Evolutionary conservation across 2,113 vertebrate species (phyloP), one percentile per base, ranked within the genome.

Genomic region (Okapia johnstoni): DNA sequence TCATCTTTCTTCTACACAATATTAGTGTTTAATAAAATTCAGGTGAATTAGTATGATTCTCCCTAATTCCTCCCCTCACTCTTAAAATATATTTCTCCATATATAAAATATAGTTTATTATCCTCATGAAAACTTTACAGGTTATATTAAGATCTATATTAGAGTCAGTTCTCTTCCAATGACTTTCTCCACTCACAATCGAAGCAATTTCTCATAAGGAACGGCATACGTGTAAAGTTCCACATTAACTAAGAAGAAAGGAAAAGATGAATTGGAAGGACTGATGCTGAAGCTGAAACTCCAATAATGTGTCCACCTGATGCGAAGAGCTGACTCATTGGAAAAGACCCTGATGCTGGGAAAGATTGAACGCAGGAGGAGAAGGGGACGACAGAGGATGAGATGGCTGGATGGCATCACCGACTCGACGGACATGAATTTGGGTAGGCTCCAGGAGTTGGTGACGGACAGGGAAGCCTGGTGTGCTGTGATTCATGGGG

Each of bases 11-110:
- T 16, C 16, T 81, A 63, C 19, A 63, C 77, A 86, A 46, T 48
- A 90, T 76, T 88, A 96, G 36, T 84, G 28, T 76, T 93, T 66
- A 89, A 55, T 43, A 90, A 91, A 77, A 94, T 77, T 84, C 73
- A 94, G 93, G 8, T 95, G 55, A 83, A 66, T 79, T 46, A 52
- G 46, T 54, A 85, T 40, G 14, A 58, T 90, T 50, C 33, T 40
- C 50, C 23, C 33, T 48, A 58, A 70, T 33, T 93, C 50, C 61
- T 92, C 73, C 40, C 6, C 26, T 97, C 40, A 81, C 55, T 88
- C 14, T 79, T 94, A 60, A 70, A 11, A 88, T 60, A 16, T 58
- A 85, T 70, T 92, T 96, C 63, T 95, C 85, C 73, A 91, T 13
- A 30, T 52, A 76, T 40, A 91, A 85, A 97, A 90, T 84, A 26